Evolutionary conservation across 2,888 invertebrate species (phyloP).

Genomic region (Venusia cambrica): DNA sequence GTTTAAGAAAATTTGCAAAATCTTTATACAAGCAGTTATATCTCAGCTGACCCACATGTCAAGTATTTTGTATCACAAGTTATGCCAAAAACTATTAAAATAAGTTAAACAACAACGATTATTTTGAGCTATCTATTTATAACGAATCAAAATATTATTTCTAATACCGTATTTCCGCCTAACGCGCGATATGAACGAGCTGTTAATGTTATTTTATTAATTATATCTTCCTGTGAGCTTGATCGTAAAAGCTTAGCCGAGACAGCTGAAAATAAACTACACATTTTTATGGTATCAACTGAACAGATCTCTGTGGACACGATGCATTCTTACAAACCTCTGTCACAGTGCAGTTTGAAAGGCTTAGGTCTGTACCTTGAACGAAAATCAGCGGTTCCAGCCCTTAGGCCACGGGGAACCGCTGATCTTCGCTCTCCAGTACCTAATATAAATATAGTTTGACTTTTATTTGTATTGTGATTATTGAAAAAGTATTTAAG

Average conservation of each 20-base stretch:
- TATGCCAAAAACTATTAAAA: conserved; percentile 22
- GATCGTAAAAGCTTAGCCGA: conserved; percentile 55
- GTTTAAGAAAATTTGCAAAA: conserved; percentile 8
- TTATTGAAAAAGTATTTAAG: too few species aligned
- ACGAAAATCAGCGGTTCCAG: too few species aligned
- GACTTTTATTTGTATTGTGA: too few species aligned
- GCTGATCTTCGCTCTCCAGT: too few species aligned
- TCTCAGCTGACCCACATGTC: too few species aligned
- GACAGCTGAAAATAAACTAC: conserved; percentile 64
- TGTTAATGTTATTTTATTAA: conserved; percentile 68
- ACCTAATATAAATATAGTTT: too few species aligned
- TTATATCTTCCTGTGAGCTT: conserved; percentile 68
- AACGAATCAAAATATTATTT: conserved; percentile 46
- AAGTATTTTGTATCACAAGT: too few species aligned
- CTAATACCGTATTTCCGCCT: conserved; percentile 57
- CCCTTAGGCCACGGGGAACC: too few species aligned
- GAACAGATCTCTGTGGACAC: conserved; percentile 31
- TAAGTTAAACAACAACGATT: conserved; percentile 31
- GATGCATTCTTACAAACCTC: conserved; percentile 31
- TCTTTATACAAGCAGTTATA: too few species aligned
- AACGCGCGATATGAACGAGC: conserved; percentile 53
- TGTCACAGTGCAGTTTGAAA: conserved; percentile 19
- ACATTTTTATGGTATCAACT: conserved; percentile 56
- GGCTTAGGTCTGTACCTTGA: too few species aligned
- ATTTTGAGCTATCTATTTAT: conserved; percentile 21